These are phyloP conservation scores for Cervus canadensis DNA, from an alignment of 2,113 vertebrate genomes.

Conservation along the genomic window DNA sequence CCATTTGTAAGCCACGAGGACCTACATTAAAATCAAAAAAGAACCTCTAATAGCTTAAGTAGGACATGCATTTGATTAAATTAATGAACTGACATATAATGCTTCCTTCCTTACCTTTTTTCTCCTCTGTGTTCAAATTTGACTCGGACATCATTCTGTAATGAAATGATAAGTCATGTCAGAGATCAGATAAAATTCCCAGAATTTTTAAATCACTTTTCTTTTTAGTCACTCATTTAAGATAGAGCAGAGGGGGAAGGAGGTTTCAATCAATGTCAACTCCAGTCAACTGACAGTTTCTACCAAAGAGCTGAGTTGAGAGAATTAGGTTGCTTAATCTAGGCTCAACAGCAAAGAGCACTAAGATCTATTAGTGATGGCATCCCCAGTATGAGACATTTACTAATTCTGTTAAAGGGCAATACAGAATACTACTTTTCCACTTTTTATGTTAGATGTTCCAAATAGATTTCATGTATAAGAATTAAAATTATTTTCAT, in stretches of 20 bases:
- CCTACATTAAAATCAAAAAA: not conserved
- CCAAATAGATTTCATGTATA: not conserved
- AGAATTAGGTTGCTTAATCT: conserved; percentile 21
- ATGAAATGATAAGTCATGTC: conserved; percentile 53
- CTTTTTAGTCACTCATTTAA: conserved; percentile 20
- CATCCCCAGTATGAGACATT: not conserved
- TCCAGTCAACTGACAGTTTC: not conserved
- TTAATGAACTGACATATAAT: not conserved
- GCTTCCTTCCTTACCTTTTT: conserved; percentile 88
- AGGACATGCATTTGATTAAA: conserved; percentile 32
- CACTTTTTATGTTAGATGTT: not conserved
- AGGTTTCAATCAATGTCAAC: not conserved
- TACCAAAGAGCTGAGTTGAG: not conserved
- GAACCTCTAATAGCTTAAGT: not conserved
- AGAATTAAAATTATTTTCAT: not conserved
- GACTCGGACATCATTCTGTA: conserved; percentile 95
- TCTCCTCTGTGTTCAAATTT: conserved; percentile 99
- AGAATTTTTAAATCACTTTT: conserved; percentile 28
- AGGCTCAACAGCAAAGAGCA: not conserved
- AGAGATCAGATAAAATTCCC: conserved; percentile 5
- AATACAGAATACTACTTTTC: not conserved
- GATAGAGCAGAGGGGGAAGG: not conserved
- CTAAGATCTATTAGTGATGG: not conserved
- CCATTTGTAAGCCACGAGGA: not conserved
- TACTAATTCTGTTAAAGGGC: not conserved